Evolutionary conservation across 2,113 vertebrate genomes (phyloP).

Genomic region (Acanthochromis polyacanthus): DNA sequence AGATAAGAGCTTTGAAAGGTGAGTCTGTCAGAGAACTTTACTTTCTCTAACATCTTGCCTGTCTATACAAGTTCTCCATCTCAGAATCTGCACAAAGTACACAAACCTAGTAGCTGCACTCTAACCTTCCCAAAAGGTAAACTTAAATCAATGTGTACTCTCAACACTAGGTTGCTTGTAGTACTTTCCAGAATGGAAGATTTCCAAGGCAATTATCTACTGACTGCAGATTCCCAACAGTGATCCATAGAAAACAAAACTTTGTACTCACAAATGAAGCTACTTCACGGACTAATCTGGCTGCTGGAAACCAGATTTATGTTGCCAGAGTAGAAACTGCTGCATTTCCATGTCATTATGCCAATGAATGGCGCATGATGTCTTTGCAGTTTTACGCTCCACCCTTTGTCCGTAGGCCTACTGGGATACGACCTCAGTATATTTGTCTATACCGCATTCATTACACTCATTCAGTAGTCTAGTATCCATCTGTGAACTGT

Average conservation of each 20-base stretch:
- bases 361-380: constrained; percentile 35
- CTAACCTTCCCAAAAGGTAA: constrained; percentile 9
- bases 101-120: constrained; percentile 10
- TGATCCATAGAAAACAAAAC: neutral
- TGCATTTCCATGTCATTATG: constrained; percentile 39
- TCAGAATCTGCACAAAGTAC: neutral
- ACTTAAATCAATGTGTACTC: neutral
- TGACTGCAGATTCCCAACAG: neutral
- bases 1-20: too few species aligned
- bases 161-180: neutral
- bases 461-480: constrained; percentile 31
- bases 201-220: neutral
- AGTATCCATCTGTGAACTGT: constrained; percentile 63
- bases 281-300: constrained; percentile 21
- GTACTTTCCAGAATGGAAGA: neutral
- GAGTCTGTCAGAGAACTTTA: too few species aligned
- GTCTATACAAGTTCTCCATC: neutral
- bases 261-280: constrained; percentile 13
- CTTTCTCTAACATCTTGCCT: too few species aligned
- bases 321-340: constrained; percentile 42
- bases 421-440: constrained; percentile 64
- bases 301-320: constrained; percentile 54
- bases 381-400: constrained; percentile 53
- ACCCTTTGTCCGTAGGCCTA: constrained; percentile 23
- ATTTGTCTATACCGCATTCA: constrained; percentile 49